phyloP scores from a whole-genome alignment of 2,113 vertebrate genomes.

The Sigmodon hispidus region DNA sequence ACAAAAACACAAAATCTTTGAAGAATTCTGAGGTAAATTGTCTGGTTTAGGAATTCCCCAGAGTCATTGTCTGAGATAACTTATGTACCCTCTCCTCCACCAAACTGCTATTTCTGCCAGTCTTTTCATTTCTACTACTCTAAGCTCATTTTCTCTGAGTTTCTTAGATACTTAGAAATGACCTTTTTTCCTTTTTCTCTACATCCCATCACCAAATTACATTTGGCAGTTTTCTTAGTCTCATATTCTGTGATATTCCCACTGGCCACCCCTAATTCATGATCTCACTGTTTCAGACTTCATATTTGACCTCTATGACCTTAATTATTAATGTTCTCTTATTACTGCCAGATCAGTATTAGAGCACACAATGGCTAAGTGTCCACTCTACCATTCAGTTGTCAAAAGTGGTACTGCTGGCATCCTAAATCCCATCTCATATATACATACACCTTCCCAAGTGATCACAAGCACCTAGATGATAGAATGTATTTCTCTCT shows the following conservation, averaged over 20 bases:
- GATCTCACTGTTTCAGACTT: slow-evolving; percentile 26
- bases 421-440: not conserved
- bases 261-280: not conserved
- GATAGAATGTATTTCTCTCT: not conserved
- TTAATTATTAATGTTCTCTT: not conserved
- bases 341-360: slow-evolving; percentile 17
- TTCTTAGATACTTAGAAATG: slow-evolving; percentile 17
- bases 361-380: not conserved
- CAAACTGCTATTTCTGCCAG: slow-evolving; percentile 3
- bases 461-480: not conserved
- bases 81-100: not conserved
- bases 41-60: too few relatives aligned
- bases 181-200: not conserved
- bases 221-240: slow-evolving; percentile 38
- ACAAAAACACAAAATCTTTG: too few relatives aligned
- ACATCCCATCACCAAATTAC: not conserved
- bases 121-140: not conserved
- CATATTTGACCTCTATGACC: not conserved
- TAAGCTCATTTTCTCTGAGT: not conserved
- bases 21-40: too few relatives aligned
- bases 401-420: not conserved
- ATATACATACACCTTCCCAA: not conserved
- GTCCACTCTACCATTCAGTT: not conserved
- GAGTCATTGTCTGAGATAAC: not conserved
- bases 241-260: not conserved